A percentile compares a stretch with the other conserved stretches of the same genome.
Evolutionary conservation across 1,140 invertebrate genomes (phyloP).

Genomic region (Achatina immaculata): DNA sequence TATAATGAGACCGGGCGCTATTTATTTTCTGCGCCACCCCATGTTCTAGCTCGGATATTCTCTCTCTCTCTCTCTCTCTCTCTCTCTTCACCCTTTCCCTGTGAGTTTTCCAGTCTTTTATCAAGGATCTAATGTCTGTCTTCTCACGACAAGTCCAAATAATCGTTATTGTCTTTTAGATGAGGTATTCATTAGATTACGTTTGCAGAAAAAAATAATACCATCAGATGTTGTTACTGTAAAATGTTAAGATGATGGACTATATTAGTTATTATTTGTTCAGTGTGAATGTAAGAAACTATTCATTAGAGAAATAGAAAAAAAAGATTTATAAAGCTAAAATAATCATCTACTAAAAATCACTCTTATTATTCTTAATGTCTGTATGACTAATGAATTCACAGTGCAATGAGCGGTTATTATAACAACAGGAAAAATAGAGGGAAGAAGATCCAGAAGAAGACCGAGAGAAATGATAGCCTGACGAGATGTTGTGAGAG

Average conservation of each 20-base stretch:
- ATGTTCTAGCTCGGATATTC: too few species aligned
- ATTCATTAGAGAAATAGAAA: not conserved
- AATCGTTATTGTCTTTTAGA: not conserved
- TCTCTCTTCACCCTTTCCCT: not conserved
- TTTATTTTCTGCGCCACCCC: too few species aligned
- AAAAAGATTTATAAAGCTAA: not conserved
- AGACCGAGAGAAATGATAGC: too few species aligned
- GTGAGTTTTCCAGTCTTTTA: not conserved
- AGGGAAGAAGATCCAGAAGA: too few species aligned
- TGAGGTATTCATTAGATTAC: not conserved
- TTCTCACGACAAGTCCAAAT: not conserved
- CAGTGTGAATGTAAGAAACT: not conserved
- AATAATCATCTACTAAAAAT: not conserved
- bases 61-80: not conserved
- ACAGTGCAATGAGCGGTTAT: not conserved
- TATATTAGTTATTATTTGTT: not conserved
- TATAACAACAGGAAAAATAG: not conserved
- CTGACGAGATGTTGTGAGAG: too few species aligned
- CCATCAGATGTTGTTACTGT: not conserved
- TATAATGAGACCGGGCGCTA: too few species aligned
- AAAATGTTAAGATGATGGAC: not conserved
- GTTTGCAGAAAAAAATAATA: not conserved
- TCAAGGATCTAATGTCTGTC: not conserved
- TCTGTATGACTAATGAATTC: not conserved
- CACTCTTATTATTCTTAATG: not conserved